Evolutionary conservation across 2,888 invertebrate species (phyloP), one percentile per base, ranked within the genome.

Genomic region (Netelia fuscicornis): DNA sequence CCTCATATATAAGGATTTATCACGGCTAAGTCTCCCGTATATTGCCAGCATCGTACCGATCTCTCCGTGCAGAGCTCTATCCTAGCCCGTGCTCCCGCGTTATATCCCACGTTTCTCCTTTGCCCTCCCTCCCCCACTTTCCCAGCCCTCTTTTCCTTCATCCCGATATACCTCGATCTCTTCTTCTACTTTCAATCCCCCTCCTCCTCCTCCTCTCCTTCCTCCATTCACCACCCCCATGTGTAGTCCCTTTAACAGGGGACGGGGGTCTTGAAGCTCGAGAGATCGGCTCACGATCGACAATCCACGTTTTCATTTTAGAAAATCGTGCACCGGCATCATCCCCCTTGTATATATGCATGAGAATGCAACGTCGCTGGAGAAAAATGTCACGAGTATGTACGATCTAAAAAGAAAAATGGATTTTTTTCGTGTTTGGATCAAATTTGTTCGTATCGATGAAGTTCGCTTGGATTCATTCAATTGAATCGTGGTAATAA

Each of bases 1-100:
- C 91, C 92, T 92, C 93, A 93, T 93, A 93, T 93, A 93, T 93
- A 93, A 93, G 93, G 93, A 93, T 93, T 93, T 93, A 93, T 93
- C 93, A 92, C 92, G 90, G 92, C 91, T 93, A 93, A 93, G 92
- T 92, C 93, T 91, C 88, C 91, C 91, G 93, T 93, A 93, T 92
- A 93, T 93, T 93, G 93, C 92, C 88, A 74, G 77, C 84, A 81
- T 91, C 91, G 89, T 91, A 90, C 92, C 92, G 91, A 92, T 92
- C 90, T 84, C 77, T 81, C 81, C 68, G 58, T 37, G 67, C 74
- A 68, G 77, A 77, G 77, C 70, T 70, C 77, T 81, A 74, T 81
- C 77, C 81, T 81, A 81, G 76, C 76, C 67, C 25, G 37, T 64
- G 67, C 81, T 60, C 65, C 48, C 30, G 44, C 84, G 77, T 77